Evolutionary conservation across 2,888 invertebrate genomes (phyloP), one percentile per base, ranked within the genome.

Genomic region (Nephrotoma appendiculata): DNA sequence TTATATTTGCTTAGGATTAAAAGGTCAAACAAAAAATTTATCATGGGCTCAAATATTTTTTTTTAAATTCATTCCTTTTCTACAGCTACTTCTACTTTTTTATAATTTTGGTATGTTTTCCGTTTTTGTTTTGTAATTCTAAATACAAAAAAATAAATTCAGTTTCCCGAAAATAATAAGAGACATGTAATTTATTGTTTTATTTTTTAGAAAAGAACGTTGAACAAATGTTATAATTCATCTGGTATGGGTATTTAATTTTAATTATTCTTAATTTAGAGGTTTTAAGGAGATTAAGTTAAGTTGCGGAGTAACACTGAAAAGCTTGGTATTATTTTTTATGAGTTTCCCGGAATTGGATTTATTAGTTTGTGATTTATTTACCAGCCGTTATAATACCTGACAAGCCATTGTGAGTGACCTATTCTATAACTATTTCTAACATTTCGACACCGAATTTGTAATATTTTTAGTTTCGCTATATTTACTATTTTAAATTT

Each of bases 1-100:
- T 83, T 83, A 83, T 83, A 83, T 83, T 83, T 83, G 83, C 83
- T 83, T 83, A 83, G 41, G 83, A 83, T 83, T 83, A 83, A 83
- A 83, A 83, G 83, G 83, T 83, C 83, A 83, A 83, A 83, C 41
- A 83, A 83, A 57, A 83, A 83, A 83, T 83, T 83, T 83, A 83
- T 83, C 83, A 41, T 83, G 41, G 41, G 41, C 83, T 83, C 83
- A 83, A 83, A 83, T 31, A 12, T 15, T 57, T 57, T 57, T 52
- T n/a, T 15, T 52, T 57, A 19, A 57, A 57, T 57, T 57, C 52
- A 57, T 57, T 57, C 52, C 52, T 57, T 31, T 52, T 48, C 48
- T 48, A 48, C 48, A 15, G 52, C 48, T 48, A 2, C 52, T n/a
- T 15, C 52, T 57, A n/a, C 15, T 57, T 57, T 31, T 31, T 57